phyloP scores from a whole-genome alignment of 2,888 invertebrate species.

The Strigamia transsilvanica region DNA sequence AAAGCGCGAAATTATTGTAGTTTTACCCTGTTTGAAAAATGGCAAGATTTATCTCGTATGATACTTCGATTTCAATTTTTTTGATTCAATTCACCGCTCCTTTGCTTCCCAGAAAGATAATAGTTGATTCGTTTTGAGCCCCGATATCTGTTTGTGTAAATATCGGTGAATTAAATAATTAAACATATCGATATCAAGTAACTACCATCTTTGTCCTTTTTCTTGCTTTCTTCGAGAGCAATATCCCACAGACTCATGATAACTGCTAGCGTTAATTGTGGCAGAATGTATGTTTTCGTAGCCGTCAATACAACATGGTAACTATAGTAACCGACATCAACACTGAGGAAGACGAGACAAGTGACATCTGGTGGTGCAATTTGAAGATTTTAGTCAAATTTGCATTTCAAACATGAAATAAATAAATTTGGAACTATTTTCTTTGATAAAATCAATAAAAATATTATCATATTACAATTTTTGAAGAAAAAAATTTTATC shows the following conservation, averaged over 20 bases:
- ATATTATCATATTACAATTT: neutral
- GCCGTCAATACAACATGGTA: neutral
- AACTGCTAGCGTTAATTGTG: neutral
- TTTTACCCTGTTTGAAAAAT: conserved; percentile 64
- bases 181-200: conserved; percentile 1
- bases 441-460: neutral
- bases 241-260: conserved; percentile 55
- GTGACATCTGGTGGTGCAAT: neutral
- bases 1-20: conserved; percentile 78
- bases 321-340: no score
- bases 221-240: conserved; percentile 50
- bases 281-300: neutral
- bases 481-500: neutral
- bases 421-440: neutral
- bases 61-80: neutral
- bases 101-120: conserved; percentile 75
- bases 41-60: neutral
- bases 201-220: conserved; percentile 50
- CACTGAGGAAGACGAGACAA: neutral
- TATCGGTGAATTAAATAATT: neutral
- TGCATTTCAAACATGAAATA: neutral
- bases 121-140: conserved; percentile 62
- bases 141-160: neutral
- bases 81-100: conserved; percentile 68
- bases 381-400: neutral